Evolutionary conservation across 1,140 invertebrate species (phyloP).

Genomic region (Musca domestica): DNA sequence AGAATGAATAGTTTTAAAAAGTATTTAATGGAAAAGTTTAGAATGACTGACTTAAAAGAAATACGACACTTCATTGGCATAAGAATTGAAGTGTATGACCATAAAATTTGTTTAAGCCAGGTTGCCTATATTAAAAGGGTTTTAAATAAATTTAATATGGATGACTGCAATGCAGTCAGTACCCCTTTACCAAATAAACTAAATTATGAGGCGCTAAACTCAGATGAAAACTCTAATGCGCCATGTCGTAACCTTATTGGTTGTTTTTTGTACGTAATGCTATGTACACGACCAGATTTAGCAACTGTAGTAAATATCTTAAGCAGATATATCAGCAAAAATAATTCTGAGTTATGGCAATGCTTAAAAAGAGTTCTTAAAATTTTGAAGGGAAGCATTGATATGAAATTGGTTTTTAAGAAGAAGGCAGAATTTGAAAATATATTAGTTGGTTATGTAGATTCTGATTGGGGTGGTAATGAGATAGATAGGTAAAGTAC

Average conservation of each 20-base stretch:
- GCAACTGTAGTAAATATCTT: conserved; percentile 39
- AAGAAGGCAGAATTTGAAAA: conserved; percentile 24
- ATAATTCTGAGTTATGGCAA: conserved; percentile 39
- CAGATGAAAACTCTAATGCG: conserved; percentile 32
- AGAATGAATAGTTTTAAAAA: conserved; percentile 35
- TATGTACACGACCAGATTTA: conserved; percentile 46
- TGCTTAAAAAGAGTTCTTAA: conserved; percentile 37
- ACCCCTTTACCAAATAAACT: conserved; percentile 34
- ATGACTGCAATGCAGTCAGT: conserved; percentile 34
- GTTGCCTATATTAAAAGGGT: conserved; percentile 29
- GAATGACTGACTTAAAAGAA: conserved; percentile 25
- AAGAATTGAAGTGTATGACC: conserved; percentile 28
- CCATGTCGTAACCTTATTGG: conserved; percentile 42
- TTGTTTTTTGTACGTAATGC: conserved; percentile 44
- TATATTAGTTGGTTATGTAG: conserved; percentile 28
- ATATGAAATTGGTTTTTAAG: conserved; percentile 40
- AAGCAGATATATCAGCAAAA: conserved; percentile 38
- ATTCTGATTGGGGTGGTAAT: conserved; percentile 31
- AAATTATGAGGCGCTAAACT: conserved; percentile 34
- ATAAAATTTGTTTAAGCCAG: conserved; percentile 31
- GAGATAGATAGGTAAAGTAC: conserved; percentile 26
- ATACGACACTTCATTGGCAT: conserved; percentile 31
- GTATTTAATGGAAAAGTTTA: too few species aligned
- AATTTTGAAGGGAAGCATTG: conserved; percentile 41
- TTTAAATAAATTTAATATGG: conserved; percentile 38